Percentiles rank a stretch among this genome's conserved stretches.
phyloP scores from a whole-genome alignment of 2,888 invertebrate species.

The Meiosimyza platycephala region DNA sequence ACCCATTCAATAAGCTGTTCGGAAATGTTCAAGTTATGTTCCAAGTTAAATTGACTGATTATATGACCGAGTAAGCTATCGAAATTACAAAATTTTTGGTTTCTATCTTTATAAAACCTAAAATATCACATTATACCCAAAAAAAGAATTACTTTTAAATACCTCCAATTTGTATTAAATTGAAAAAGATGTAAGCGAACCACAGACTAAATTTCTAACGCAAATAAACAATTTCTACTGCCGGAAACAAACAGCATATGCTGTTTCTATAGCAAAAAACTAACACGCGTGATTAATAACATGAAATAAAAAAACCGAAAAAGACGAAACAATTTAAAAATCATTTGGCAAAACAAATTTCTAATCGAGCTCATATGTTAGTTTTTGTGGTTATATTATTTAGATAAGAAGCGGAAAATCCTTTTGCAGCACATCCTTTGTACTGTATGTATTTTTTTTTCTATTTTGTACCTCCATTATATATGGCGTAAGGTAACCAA shows the following conservation, averaged over 20 bases:
- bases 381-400: conserved; percentile 22
- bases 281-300: neutral
- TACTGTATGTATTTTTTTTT: neutral
- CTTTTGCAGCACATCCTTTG: conserved; percentile 35
- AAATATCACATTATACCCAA: too few species aligned
- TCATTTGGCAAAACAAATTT: conserved; percentile 30
- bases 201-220: too few species aligned
- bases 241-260: conserved; percentile 11
- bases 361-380: conserved; percentile 33
- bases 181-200: neutral
- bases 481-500: neutral
- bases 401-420: conserved; percentile 47
- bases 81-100: too few species aligned
- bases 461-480: neutral
- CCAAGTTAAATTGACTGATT: too few species aligned
- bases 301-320: neutral
- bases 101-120: too few species aligned
- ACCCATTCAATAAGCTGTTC: too few species aligned
- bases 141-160: too few species aligned
- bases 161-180: neutral
- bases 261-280: neutral
- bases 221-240: conserved; percentile 9
- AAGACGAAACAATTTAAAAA: conserved; percentile 27
- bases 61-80: too few species aligned
- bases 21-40: too few species aligned